Conservation (phyloP, 2,113 vertebrate species). For the Chunga burmeisteri region DNA sequence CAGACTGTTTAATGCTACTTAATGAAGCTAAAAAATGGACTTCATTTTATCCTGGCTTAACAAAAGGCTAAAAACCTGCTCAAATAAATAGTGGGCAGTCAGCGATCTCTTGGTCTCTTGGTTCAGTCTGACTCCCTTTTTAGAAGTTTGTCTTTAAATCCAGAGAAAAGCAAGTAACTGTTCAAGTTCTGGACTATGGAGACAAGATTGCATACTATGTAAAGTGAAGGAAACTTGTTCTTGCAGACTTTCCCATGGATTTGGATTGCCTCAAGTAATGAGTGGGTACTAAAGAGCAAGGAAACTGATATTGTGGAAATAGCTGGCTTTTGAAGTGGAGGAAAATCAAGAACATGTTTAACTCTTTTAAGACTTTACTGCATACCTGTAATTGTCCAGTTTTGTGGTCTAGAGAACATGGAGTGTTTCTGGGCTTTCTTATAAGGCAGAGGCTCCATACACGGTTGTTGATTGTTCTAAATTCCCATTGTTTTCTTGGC, state of each 20-base stretch:
- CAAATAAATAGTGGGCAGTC: neutral
- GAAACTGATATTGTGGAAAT: slow-evolving; percentile 14
- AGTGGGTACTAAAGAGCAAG: slow-evolving; percentile 44
- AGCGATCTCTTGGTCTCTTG: neutral
- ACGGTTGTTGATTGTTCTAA: slow-evolving; percentile 97
- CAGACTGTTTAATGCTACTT: neutral
- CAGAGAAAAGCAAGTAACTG: neutral
- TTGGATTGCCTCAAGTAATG: slow-evolving; percentile 66
- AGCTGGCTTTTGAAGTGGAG: slow-evolving; percentile 63
- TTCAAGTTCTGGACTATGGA: neutral
- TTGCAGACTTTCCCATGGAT: slow-evolving; percentile 49
- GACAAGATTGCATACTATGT: too few species aligned
- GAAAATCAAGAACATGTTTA: slow-evolving; percentile 70
- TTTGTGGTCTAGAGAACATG: slow-evolving; percentile 85
- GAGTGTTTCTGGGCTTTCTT: slow-evolving; percentile 90
- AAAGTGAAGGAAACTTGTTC: neutral
- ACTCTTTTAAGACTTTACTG: slow-evolving; percentile 80
- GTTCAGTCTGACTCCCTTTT: neutral
- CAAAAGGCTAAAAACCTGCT: neutral
- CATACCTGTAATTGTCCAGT: slow-evolving; percentile 94
- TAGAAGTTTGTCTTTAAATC: neutral
- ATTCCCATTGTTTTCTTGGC: slow-evolving; percentile 99
- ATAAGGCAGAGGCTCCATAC: slow-evolving; percentile 91
- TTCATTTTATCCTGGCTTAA: neutral
- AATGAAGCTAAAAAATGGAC: neutral